A percentile compares a stretch with the other conserved stretches of the same genome.
phyloP scores from a whole-genome alignment of 2,888 invertebrate genomes.

The Leucoma salicis region DNA sequence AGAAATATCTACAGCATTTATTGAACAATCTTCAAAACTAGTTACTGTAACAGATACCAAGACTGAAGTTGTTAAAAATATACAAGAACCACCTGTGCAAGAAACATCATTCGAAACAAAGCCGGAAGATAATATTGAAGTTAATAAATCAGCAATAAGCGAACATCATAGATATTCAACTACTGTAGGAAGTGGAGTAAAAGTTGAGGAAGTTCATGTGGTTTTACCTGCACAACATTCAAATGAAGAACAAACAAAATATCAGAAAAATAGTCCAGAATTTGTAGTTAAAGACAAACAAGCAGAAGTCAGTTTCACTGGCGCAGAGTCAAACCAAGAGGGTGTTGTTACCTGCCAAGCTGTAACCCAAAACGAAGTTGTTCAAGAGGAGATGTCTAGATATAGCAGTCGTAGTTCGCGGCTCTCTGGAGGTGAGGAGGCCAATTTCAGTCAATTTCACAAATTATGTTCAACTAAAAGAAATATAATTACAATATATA shows the following conservation, averaged over 20 bases:
- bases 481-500: too few relatives aligned
- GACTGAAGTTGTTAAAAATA: constrained; percentile 5
- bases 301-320: constrained; percentile 38
- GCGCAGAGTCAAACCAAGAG: constrained; percentile 32
- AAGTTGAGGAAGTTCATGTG: constrained; percentile 7
- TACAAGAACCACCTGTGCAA: constrained; percentile 5
- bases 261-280: constrained; percentile 32
- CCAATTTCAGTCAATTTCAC: too few relatives aligned
- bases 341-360: constrained; percentile 56
- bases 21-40: constrained; percentile 11
- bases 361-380: constrained; percentile 62
- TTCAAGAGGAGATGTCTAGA: constrained; percentile 80
- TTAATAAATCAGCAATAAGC: not conserved
- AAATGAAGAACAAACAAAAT: constrained; percentile 25
- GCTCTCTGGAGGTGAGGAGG: constrained; percentile 82
- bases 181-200: constrained; percentile 3
- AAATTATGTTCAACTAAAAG: too few relatives aligned
- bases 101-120: constrained; percentile 9
- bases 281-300: constrained; percentile 31
- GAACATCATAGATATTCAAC: constrained; percentile 7
- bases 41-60: constrained; percentile 21
- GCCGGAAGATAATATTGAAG: constrained; percentile 15
- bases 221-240: constrained; percentile 19
- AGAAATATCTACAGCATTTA: constrained; percentile 8
- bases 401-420: constrained; percentile 84